These are phyloP conservation scores for Eubucco bourcierii DNA, from an alignment of 2,113 vertebrate genomes.

Conservation along the genomic window DNA sequence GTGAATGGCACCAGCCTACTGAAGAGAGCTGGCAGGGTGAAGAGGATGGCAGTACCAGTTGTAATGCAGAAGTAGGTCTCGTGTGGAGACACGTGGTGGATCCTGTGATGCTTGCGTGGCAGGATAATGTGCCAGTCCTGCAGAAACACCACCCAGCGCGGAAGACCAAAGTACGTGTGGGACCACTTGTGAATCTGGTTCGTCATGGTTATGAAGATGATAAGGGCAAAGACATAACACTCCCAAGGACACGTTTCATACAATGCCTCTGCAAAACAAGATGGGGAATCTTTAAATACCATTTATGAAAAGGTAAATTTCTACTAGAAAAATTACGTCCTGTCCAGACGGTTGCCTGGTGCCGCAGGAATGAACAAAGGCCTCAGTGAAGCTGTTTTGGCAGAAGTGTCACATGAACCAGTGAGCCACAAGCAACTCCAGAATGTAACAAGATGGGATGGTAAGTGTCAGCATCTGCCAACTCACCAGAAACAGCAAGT, in stretches of 20 bases:
- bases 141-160: slow-evolving; percentile 87
- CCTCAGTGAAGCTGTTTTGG: not conserved
- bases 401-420: not conserved
- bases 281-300: not conserved
- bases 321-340: not conserved
- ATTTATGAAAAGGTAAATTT: not conserved
- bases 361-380: not conserved
- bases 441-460: not conserved
- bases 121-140: slow-evolving; percentile 96
- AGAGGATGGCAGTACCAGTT: slow-evolving; percentile 79
- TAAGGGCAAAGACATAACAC: slow-evolving; percentile 90
- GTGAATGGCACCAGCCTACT: not conserved
- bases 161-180: slow-evolving; percentile 95
- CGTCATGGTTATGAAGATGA: slow-evolving; percentile 93
- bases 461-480: not conserved
- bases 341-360: not conserved
- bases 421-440: not conserved
- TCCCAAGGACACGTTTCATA: slow-evolving; percentile 87
- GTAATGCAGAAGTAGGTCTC: slow-evolving; percentile 99
- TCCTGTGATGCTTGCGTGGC: slow-evolving; percentile 93
- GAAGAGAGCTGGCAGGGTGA: not conserved
- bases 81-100: slow-evolving; percentile 95
- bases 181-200: slow-evolving; percentile 99
- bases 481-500: not conserved
- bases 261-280: slow-evolving; percentile 80